Evolutionary conservation across 2,113 vertebrate genomes (phyloP), one percentile per base, ranked within the genome.

Genomic region (Heloderma charlesbogerti): DNA sequence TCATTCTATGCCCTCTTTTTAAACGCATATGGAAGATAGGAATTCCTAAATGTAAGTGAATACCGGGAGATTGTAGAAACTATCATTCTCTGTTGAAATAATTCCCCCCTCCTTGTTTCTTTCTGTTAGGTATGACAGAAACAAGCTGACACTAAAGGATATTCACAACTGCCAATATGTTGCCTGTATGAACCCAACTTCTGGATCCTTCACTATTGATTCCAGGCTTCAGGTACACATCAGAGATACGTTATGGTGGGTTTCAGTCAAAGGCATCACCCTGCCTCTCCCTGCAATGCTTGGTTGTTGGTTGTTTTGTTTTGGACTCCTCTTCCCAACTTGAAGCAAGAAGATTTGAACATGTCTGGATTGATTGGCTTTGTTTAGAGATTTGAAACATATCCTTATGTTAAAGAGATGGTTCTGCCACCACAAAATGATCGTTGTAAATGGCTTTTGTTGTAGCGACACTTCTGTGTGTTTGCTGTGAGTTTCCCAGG

Each of bases 91-190:
- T 57, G 0, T 0, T 27, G 2, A 1, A 25, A 18, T 2, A 27
- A 1, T 0, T 1, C 12, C 7, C 6, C 0, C 0, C 34, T 1
- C 15, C 0, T 3, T 48, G 48, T 43, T 31, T 60, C 4, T 0
- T 0, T 1, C 0, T 72, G 1, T 0, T 94, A 98, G 97, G 97
- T 98, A 98, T 0, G 97, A 98, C 94, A 92, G 97, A 91, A 96
- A 20, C 90, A 98, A 97, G 20, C 95, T 98, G 95, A 97, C 97
- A 0, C 88, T 97, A 77, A 98, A 98, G 90, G 97, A 98, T 22
- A 87, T 98, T 15, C 97, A 95, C 75, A 98, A 97, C 87, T 98
- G 97, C 75, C 97, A 98, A 94, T 98, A 98, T 0, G 97, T 98
- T 94, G 97, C 97, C 5, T 98, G 97, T 93, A 98, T 98, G 97